Evolutionary conservation across 1,140 invertebrate species (phyloP).

Genomic region (Eriosoma lanigerum): DNA sequence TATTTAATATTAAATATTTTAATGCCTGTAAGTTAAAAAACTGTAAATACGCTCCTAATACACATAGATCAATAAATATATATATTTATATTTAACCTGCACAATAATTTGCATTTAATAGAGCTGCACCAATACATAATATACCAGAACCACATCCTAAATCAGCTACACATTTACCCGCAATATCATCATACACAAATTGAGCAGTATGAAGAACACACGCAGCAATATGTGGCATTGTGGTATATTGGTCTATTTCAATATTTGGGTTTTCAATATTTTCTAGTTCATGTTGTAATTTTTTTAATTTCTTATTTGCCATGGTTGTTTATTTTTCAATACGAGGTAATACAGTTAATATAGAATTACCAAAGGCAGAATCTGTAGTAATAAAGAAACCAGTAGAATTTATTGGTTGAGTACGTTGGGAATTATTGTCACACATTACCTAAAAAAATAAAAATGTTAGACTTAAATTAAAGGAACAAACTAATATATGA

Average conservation of each 20-base stretch:
- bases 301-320: slow-evolving; percentile 72
- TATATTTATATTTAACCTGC: slow-evolving; percentile 53
- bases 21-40: too few relatives aligned
- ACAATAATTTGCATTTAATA: slow-evolving; percentile 69
- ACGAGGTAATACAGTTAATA: slow-evolving; percentile 88
- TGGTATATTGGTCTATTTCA: slow-evolving; percentile 89
- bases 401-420: slow-evolving; percentile 63
- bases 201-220: slow-evolving; percentile 84
- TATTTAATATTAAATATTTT: too few relatives aligned
- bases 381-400: slow-evolving; percentile 94
- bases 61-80: slow-evolving; percentile 55
- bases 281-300: slow-evolving; percentile 79
- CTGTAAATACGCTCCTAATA: too few relatives aligned
- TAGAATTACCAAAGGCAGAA: slow-evolving; percentile 93
- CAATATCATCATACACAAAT: slow-evolving; percentile 73
- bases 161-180: slow-evolving; percentile 76
- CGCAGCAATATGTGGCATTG: slow-evolving; percentile 86
- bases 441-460: slow-evolving; percentile 35
- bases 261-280: slow-evolving; percentile 88
- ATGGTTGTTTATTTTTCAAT: slow-evolving; percentile 68
- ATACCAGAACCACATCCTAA: slow-evolving; percentile 91
- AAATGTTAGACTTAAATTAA: too few relatives aligned
- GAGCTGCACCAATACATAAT: slow-evolving; percentile 74
- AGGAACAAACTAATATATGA: too few relatives aligned
- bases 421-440: slow-evolving; percentile 39